Evolutionary conservation across 2,113 vertebrate genomes (phyloP).

Genomic region (Grammatotria lemairii): DNA sequence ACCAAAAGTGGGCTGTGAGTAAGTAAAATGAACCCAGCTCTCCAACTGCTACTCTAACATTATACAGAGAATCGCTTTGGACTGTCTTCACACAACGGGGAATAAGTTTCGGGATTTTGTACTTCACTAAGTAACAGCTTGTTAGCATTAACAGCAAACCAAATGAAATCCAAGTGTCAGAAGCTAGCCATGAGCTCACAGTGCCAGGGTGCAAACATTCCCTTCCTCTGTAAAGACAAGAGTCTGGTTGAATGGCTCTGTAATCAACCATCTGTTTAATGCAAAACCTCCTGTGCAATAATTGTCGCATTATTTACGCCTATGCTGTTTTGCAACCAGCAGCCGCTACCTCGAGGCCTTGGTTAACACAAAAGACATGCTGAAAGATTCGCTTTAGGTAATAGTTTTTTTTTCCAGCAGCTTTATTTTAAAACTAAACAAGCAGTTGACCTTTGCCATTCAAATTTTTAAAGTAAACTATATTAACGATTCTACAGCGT

Average conservation of each 20-base stretch:
- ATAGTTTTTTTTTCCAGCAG: rapidly evolving
- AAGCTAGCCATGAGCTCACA: not conserved
- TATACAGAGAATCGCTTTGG: not conserved
- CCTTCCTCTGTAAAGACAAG: not conserved
- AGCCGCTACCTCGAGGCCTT: not conserved
- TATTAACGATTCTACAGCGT: not conserved
- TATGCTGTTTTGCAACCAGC: not conserved
- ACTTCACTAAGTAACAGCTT: not conserved
- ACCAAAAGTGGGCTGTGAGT: not conserved
- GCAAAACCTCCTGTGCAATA: not conserved
- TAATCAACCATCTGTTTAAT: not conserved
- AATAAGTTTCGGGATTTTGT: not conserved
- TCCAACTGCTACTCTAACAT: not conserved
- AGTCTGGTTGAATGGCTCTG: not conserved
- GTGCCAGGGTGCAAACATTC: not conserved
- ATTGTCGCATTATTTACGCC: not conserved
- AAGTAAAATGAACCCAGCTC: not conserved
- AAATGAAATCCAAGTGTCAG: constrained; percentile 19
- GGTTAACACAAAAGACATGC: not conserved
- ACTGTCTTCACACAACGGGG: not conserved
- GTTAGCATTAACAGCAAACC: constrained; percentile 7
- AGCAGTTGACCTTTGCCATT: not conserved
- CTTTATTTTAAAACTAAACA: not conserved
- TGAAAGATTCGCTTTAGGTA: not conserved
- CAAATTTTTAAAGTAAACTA: not conserved